These are phyloP conservation scores for Nemopilema nomurai DNA, from an alignment of 30 jellyfish, hydroid and myxozoan species.

Conservation along the genomic window DNA sequence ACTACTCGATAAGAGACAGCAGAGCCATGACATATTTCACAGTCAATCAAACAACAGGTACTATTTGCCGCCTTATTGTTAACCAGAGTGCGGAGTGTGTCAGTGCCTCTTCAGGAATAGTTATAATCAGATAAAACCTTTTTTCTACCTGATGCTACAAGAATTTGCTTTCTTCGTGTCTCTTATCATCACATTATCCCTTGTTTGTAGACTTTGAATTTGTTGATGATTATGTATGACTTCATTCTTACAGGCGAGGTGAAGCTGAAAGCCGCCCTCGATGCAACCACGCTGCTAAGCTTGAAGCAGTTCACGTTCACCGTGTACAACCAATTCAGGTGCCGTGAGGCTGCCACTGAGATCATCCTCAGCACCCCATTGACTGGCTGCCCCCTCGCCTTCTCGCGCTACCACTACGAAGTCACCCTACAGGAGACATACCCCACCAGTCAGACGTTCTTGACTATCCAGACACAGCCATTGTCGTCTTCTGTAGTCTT, in stretches of 20 bases:
- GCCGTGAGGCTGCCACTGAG: conserved; percentile 70
- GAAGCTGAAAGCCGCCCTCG: conserved; percentile 27
- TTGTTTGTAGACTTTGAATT: no score
- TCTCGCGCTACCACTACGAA: conserved; percentile 52
- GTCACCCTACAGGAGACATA: conserved; percentile 62
- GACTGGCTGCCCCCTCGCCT: conserved; percentile 59
- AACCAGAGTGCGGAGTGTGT: no score
- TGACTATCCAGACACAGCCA: conserved; percentile 56
- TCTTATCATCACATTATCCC: no score
- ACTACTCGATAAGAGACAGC: conserved; percentile 51
- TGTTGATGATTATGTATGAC: background rate
- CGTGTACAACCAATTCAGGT: conserved; percentile 62
- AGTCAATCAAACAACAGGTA: conserved; percentile 56
- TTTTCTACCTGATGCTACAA: no score
- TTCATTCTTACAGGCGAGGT: conserved; percentile 20
- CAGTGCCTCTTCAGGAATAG: no score
- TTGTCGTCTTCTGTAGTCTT: conserved; percentile 38
- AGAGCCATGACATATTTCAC: conserved; percentile 42
- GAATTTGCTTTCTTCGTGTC: no score
- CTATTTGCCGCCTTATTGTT: no score
- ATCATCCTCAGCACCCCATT: conserved; percentile 52
- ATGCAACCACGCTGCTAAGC: conserved; percentile 50
- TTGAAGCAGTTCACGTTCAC: conserved; percentile 39
- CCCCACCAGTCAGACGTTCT: conserved; percentile 34
- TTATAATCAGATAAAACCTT: no score